Conservation (phyloP, 1,140 invertebrate species). For the Heliconius melpomene region DNA sequence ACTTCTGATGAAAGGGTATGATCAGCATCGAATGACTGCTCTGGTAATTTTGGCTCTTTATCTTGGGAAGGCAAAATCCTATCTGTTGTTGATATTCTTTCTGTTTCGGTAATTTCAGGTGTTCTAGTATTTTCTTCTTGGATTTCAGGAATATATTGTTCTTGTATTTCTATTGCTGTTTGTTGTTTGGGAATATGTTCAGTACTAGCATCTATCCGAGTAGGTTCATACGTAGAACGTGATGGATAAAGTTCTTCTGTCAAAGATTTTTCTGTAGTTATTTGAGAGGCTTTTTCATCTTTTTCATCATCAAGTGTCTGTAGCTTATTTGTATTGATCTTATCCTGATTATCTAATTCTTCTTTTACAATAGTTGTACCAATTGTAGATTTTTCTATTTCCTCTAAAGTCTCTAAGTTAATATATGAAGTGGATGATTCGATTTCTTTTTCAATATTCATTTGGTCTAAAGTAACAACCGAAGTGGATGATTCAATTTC, state of each 20-base stretch:
- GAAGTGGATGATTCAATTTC: slow-evolving; percentile 6
- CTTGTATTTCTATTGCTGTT: not conserved
- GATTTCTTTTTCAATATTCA: slow-evolving; percentile 7
- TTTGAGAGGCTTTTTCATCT: not conserved
- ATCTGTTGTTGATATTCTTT: not conserved
- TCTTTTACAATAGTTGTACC: slow-evolving; percentile 1
- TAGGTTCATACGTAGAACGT: not conserved
- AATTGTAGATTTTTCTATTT: not conserved
- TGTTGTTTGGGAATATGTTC: not conserved
- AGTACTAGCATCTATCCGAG: not conserved
- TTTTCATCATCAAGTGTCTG: not conserved
- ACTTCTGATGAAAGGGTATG: not conserved
- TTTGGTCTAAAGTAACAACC: not conserved
- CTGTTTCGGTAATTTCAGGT: not conserved
- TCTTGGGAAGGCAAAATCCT: not conserved
- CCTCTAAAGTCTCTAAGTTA: not conserved
- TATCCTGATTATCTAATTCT: slow-evolving; percentile 13
- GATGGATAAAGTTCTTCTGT: not conserved
- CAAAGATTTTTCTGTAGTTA: slow-evolving; percentile 12
- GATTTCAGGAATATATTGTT: not conserved
- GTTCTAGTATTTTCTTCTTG: not conserved
- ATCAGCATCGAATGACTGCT: not conserved
- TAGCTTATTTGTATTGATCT: not conserved
- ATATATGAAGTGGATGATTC: slow-evolving; percentile 2
- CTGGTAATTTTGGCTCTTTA: not conserved